phyloP scores from a whole-genome alignment of 2,797 vertebrate species.

The Spinus olivaceus region DNA sequence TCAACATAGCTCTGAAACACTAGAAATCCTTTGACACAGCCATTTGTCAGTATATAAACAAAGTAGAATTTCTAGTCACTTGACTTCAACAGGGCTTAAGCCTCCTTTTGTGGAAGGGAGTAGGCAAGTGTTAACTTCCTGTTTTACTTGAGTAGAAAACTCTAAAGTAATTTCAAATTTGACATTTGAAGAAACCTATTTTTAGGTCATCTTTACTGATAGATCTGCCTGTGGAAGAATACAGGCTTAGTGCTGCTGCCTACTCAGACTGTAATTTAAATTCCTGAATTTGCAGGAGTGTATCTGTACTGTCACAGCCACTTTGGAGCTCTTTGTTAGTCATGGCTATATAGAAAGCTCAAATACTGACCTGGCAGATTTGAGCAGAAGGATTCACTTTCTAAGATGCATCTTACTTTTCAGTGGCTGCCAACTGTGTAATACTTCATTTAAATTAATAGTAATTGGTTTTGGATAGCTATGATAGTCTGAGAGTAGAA shows the following conservation, averaged over 20 bases:
- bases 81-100: neutral
- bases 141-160: neutral
- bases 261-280: neutral
- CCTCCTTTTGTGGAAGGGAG: neutral
- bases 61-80: conserved; percentile 29
- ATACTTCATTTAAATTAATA: neutral
- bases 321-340: neutral
- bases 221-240: neutral
- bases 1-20: conserved; percentile 28
- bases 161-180: neutral
- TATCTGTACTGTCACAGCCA: neutral
- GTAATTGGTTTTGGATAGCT: neutral
- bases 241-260: neutral
- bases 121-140: neutral
- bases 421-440: neutral
- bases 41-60: conserved; percentile 60
- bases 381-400: neutral
- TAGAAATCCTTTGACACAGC: conserved; percentile 25
- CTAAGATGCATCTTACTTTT: neutral
- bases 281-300: neutral
- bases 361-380: neutral
- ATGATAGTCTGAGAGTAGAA: neutral
- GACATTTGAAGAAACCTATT: neutral
- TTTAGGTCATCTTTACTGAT: neutral
- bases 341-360: neutral